Evolutionary conservation across 2,888 invertebrate genomes (phyloP), one percentile per base, ranked within the genome.

Genomic region (Bembecia ichneumoniformis): DNA sequence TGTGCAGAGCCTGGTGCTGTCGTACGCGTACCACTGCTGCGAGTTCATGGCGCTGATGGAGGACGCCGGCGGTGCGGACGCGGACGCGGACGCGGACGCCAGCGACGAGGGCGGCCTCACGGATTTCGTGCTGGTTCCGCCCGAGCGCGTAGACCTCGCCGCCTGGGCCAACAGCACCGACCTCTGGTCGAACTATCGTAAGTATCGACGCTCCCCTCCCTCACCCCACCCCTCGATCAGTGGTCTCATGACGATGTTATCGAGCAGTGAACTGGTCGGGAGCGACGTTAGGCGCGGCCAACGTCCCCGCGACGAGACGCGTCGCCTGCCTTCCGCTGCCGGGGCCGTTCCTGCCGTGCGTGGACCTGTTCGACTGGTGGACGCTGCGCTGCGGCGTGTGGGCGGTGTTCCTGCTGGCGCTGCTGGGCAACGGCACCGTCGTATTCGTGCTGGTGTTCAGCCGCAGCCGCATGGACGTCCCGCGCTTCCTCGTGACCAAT

Each of bases 281-380:
- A 9, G 46, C 45, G 54, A 49, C 9, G 28, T 9, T 28, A 1
- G 35, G 34, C 43, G 35, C 11, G 48, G 46, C 14, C 49, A 47
- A 15, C 14, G 51, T 49, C 47, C 58, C 55, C 44, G 70, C 53
- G 54, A 64, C 45, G 62, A 63, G 55, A 44, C 82, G 80, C 55
- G 90, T 92, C 53, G 93, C 93, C 62, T 96, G 96, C 71, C 82
- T 94, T 60, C 97, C 96, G 9, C 89, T 93, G 68, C 96, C 96
- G 2, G 96, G 96, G 20, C 97, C 98, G 3, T 98, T 98, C 84
- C 88, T 97, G 68, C 98, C 98, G 3, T 98, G 98, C 77, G 94
- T 95, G 70, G 98, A 98, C 78, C 89, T 98, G 50, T 98, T 98
- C 78, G 97, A 97, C 73, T 98, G 97, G 97, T 98, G 98, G 98